phyloP scores from a whole-genome alignment of 2,888 invertebrate genomes.

The Scelioninae gen. 1 region DNA sequence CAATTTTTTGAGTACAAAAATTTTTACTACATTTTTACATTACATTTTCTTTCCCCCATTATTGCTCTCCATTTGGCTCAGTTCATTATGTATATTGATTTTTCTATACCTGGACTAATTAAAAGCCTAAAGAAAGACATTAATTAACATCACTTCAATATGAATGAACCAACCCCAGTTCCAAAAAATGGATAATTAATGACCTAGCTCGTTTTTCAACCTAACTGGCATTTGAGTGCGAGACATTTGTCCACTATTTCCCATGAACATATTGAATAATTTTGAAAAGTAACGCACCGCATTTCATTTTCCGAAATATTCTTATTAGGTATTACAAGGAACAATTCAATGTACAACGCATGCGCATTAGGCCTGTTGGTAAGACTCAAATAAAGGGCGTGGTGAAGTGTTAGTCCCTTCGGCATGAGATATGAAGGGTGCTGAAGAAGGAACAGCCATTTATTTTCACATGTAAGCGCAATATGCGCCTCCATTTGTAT shows the following conservation, averaged over 20 bases:
- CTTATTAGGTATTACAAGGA: conserved; percentile 50
- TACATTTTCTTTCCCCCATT: too few species aligned
- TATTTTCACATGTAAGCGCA: conserved; percentile 71
- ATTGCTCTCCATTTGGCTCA: not conserved
- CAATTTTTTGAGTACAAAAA: too few species aligned
- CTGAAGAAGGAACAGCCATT: conserved; percentile 68
- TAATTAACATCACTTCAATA: conserved; percentile 5
- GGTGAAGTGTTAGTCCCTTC: conserved; percentile 66
- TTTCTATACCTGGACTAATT: conserved; percentile 5
- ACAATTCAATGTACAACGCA: conserved; percentile 55
- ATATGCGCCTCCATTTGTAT: conserved; percentile 68
- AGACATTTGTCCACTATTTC: conserved; percentile 16
- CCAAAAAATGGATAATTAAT: conserved; percentile 49
- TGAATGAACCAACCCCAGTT: conserved; percentile 16
- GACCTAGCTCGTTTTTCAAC: conserved; percentile 31
- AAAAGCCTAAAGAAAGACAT: conserved; percentile 1
- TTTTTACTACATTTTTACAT: too few species aligned
- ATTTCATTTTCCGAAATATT: conserved; percentile 43
- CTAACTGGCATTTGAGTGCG: conserved; percentile 17
- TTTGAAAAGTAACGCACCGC: conserved; percentile 35
- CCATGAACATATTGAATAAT: conserved; percentile 35
- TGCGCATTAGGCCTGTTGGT: conserved; percentile 55
- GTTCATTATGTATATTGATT: not conserved
- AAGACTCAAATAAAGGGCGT: conserved; percentile 67
- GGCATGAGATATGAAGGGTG: conserved; percentile 64